Evolutionary conservation across 2,113 vertebrate species (phyloP).

Genomic region (Ictalurus furcatus): DNA sequence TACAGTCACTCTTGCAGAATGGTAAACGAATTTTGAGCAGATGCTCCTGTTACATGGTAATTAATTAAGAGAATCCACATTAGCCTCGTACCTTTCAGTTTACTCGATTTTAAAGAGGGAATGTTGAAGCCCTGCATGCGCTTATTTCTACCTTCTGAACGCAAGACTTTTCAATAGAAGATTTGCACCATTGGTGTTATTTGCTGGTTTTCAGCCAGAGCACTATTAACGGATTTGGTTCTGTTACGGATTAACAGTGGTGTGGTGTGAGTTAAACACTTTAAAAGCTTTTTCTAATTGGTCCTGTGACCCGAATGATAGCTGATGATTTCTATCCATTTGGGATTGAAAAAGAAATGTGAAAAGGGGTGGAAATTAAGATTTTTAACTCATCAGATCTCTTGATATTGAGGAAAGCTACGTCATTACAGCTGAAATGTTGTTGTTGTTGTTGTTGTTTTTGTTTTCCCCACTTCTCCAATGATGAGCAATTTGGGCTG

Average conservation of each 20-base stretch:
- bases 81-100: background rate
- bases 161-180: background rate
- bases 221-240: background rate
- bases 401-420: background rate
- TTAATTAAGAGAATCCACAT: background rate
- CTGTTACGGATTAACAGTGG: background rate
- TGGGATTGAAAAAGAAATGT: background rate
- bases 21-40: slow-evolving; percentile 6
- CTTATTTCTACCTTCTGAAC: background rate
- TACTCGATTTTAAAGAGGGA: background rate
- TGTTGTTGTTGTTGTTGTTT: background rate
- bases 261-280: background rate
- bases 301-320: slow-evolving; percentile 1
- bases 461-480: background rate
- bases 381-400: background rate
- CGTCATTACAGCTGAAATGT: background rate
- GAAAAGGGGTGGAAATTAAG: background rate
- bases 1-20: background rate
- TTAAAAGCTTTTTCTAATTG: background rate
- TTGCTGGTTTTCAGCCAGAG: background rate
- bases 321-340: background rate
- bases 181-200: background rate
- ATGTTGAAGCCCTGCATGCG: background rate
- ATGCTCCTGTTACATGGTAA: background rate
- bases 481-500: background rate